Base-by-base conservation (phyloP, 2,797 vertebrate species). In the Microctenopoma steveboyesi region DNA sequence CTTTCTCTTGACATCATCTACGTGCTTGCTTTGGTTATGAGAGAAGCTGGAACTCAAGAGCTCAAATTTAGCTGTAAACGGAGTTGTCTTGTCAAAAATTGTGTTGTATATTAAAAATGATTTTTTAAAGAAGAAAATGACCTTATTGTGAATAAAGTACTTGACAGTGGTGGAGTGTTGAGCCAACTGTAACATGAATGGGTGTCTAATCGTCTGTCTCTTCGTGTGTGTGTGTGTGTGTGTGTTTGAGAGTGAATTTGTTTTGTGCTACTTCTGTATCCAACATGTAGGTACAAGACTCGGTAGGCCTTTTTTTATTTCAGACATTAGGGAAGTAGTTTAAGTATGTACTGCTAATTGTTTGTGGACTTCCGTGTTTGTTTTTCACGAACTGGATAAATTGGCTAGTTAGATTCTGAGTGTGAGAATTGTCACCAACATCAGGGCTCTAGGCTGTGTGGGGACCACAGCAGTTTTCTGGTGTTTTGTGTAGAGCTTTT, bases 111-210 rank as follows among this genome's bases (percentile, higher is more conserved):
- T 94, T 93, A 92, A 93, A 93, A 94, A 92, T 88, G 90, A 88
- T 92, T 93, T 94, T 94, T 94, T 93, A 92, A 92, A 91, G 89
- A 91, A 92, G 88, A 91, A 91, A 88, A 92, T 89, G 82, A 92
- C 82, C 85, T 92, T 93, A 94, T 93, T 94, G 91, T 93, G 92
- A 95, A 95, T 95, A 94, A 95, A 95, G 93, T 92, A 94, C 92
- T 93, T 94, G 90, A 93, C 89, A 89, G 82, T 94, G 90, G 84
- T 89, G 85, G 89, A 88, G 91, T 90, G 91, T 92, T 89, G 88
- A 91, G 87, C 87, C 84, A 88, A 91, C 87, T 89, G 78, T 86
- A 91, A 91, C 80, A 79, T 67, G 89, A 78, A 81, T 86, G 85
- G 68, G 74, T 86, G 87, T 82, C 76, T 78, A 69, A 59, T 75